Evolutionary conservation across 2,797 vertebrate species (phyloP).

Genomic region (Mallotus villosus): DNA sequence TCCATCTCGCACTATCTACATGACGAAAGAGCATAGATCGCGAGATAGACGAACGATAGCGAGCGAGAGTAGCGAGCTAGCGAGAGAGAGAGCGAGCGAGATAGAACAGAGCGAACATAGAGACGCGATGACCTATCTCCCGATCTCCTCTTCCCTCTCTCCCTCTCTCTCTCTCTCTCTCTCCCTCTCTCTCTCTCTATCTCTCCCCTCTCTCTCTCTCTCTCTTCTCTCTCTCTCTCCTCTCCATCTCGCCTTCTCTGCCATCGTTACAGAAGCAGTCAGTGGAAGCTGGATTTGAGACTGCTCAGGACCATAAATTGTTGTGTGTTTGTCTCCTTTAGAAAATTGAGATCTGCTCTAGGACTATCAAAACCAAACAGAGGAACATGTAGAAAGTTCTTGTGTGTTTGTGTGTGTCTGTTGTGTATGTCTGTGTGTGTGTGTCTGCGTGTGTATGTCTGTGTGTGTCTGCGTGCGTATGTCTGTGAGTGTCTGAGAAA

Average conservation of each 20-base stretch:
- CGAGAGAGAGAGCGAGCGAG: no score
- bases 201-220: conserved; percentile 18
- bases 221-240: conserved; percentile 17
- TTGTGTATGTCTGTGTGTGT: conserved; percentile 49
- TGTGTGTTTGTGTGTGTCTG: conserved; percentile 6
- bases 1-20: no score
- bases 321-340: conserved; percentile 64
- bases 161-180: conserved; percentile 19
- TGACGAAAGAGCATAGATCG: no score
- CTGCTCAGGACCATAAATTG: conserved; percentile 67
- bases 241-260: background rate
- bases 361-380: conserved; percentile 73
- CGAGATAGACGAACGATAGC: no score
- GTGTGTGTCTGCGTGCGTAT: conserved; percentile 12
- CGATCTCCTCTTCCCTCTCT: conserved; percentile 28
- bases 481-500: conserved; percentile 67
- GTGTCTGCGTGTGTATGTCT: conserved; percentile 13
- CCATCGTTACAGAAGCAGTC: conserved; percentile 56
- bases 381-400: conserved; percentile 61
- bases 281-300: conserved; percentile 60
- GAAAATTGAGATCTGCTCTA: conserved; percentile 71
- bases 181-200: conserved; percentile 35
- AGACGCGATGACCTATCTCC: no score
- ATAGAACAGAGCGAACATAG: no score
- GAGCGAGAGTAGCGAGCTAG: no score